These are phyloP conservation scores for Paracentrotus lividus DNA, from an alignment of 53 echinoderm and acorn worm genomes.

Conservation along the genomic window DNA sequence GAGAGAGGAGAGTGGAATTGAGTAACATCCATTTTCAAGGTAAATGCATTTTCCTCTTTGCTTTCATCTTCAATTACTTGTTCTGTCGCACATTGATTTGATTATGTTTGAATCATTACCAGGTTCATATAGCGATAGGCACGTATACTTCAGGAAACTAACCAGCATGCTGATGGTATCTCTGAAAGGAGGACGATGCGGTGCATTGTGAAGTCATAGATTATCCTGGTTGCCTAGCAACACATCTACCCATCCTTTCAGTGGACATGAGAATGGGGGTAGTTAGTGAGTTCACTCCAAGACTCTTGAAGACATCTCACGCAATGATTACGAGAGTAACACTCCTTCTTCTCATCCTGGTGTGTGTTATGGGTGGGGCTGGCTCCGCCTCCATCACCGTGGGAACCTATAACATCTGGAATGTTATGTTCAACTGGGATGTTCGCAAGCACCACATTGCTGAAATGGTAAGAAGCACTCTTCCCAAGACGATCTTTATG, in stretches of 20 bases:
- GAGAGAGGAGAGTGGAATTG: too few relatives aligned
- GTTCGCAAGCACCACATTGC: constrained; percentile 88
- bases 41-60: not conserved
- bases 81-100: not conserved
- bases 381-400: constrained; percentile 73
- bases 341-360: constrained; percentile 12
- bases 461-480: constrained; percentile 70
- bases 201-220: constrained; percentile 40
- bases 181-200: not conserved
- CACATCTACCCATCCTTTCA: not conserved
- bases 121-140: too few relatives aligned
- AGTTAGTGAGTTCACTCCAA: not conserved
- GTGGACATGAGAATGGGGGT: constrained; percentile 9
- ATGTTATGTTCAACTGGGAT: constrained; percentile 95
- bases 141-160: not conserved
- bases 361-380: constrained; percentile 28
- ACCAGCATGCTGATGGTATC: too few relatives aligned
- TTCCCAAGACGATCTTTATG: not conserved
- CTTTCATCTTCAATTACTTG: not conserved
- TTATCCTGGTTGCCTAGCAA: constrained; percentile 19
- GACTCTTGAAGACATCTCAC: constrained; percentile 12
- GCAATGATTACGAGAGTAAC: not conserved
- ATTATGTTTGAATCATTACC: constrained; percentile 13
- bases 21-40: not conserved
- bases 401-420: constrained; percentile 91